These are phyloP conservation scores for Hoplodrina blanda DNA, from an alignment of 2,888 invertebrate genomes.

Conservation along the genomic window DNA sequence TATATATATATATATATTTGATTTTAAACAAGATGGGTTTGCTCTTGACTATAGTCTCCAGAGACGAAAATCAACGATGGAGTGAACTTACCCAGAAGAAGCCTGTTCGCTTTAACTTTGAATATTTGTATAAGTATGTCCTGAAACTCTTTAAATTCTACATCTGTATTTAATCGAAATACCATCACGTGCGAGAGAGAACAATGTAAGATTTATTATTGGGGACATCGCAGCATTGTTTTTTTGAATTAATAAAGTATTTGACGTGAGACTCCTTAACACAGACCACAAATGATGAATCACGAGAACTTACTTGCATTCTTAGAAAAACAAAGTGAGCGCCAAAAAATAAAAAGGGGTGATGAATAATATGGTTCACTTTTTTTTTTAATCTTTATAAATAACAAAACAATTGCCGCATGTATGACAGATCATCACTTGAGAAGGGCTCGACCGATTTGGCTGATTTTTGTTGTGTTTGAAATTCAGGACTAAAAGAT, in stretches of 20 bases:
- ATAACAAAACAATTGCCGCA: too few species aligned
- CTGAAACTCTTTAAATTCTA: slow-evolving; percentile 58
- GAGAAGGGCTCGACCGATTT: too few species aligned
- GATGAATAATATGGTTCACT: not conserved
- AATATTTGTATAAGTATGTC: too few species aligned
- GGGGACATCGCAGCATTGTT: slow-evolving; percentile 38
- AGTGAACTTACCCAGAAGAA: too few species aligned
- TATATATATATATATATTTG: too few species aligned
- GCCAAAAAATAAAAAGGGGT: not conserved
- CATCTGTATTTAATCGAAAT: slow-evolving; percentile 45
- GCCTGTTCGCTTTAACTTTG: too few species aligned
- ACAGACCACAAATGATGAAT: not conserved
- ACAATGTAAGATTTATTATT: slow-evolving; percentile 45
- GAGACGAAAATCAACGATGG: too few species aligned
- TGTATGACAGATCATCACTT: too few species aligned
- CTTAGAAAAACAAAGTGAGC: slow-evolving; percentile 4
- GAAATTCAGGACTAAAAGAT: too few species aligned
- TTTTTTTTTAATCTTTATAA: not conserved
- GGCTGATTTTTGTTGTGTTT: too few species aligned
- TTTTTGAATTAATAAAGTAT: slow-evolving; percentile 39
- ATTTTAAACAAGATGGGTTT: too few species aligned
- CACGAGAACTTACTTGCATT: not conserved
- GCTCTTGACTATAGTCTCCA: too few species aligned
- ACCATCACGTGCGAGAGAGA: slow-evolving; percentile 44
- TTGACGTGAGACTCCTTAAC: slow-evolving; percentile 11